These are phyloP conservation scores for Pachyrhynchus sulphureomaculatus DNA, from an alignment of 1,140 invertebrate genomes.

Conservation along the genomic window DNA sequence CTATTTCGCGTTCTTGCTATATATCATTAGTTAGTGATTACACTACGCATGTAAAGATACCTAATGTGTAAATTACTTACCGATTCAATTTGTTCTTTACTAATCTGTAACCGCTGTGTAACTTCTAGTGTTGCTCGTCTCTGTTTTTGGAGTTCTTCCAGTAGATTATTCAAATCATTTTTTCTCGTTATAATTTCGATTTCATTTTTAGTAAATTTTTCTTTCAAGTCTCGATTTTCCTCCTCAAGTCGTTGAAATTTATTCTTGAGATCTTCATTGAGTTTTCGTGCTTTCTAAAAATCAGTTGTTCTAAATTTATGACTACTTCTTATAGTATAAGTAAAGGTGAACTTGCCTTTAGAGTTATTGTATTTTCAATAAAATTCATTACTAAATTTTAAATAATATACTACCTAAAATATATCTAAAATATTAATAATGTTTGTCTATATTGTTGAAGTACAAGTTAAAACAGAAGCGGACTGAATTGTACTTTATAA, in stretches of 20 bases:
- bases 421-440: no score
- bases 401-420: no score
- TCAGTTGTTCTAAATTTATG: not conserved
- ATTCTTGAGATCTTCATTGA: conserved; percentile 16
- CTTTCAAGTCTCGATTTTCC: conserved; percentile 15
- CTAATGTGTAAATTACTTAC: no score
- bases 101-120: conserved; percentile 22
- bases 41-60: no score
- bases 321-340: not conserved
- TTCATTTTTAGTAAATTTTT: conserved; percentile 22
- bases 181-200: conserved; percentile 16
- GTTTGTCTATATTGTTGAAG: no score
- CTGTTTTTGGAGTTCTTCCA: conserved; percentile 18
- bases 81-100: conserved; percentile 29
- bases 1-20: no score
- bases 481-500: no score
- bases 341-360: not conserved
- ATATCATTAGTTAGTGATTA: not conserved
- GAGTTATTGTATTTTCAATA: no score
- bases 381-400: no score
- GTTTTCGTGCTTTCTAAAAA: conserved; percentile 17
- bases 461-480: no score
- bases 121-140: conserved; percentile 12
- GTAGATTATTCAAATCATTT: conserved; percentile 24
- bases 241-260: conserved; percentile 12